Evolutionary conservation across 2,113 vertebrate species (phyloP).

Genomic region (Hipposideros armiger): DNA sequence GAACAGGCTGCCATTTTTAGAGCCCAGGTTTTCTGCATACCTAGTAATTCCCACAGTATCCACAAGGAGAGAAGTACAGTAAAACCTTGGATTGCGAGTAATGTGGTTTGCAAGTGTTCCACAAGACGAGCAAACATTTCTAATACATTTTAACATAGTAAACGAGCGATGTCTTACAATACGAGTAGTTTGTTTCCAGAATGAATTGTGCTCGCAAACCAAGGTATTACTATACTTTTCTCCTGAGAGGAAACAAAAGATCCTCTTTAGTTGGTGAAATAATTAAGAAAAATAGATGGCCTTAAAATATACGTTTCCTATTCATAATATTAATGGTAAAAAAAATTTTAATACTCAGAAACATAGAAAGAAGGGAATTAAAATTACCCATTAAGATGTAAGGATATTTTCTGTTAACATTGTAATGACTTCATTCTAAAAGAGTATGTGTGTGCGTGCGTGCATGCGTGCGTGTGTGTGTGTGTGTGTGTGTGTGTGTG

Average conservation of each 20-base stretch:
- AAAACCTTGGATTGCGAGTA: no score
- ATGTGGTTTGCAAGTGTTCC: no score
- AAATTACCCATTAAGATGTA: background rate
- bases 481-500: no score
- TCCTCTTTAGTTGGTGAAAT: background rate
- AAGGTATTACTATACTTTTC: background rate
- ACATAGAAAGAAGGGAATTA: background rate
- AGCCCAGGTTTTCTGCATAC: background rate
- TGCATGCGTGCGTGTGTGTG: background rate
- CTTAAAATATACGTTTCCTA: background rate
- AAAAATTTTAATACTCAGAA: background rate
- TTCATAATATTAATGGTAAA: background rate
- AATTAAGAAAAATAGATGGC: constrained; percentile 1
- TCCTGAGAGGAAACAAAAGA: background rate
- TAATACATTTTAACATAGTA: no score
- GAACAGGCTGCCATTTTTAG: background rate
- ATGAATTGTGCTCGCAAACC: no score
- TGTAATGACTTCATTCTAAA: background rate
- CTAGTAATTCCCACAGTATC: background rate
- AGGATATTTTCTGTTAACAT: background rate
- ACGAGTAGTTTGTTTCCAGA: no score
- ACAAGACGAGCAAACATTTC: no score
- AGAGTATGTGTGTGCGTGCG: rapidly evolving
- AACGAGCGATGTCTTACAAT: no score
- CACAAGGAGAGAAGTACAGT: background rate